phyloP scores from a whole-genome alignment of 2,888 invertebrate species.

The Deroplatys truncata region DNA sequence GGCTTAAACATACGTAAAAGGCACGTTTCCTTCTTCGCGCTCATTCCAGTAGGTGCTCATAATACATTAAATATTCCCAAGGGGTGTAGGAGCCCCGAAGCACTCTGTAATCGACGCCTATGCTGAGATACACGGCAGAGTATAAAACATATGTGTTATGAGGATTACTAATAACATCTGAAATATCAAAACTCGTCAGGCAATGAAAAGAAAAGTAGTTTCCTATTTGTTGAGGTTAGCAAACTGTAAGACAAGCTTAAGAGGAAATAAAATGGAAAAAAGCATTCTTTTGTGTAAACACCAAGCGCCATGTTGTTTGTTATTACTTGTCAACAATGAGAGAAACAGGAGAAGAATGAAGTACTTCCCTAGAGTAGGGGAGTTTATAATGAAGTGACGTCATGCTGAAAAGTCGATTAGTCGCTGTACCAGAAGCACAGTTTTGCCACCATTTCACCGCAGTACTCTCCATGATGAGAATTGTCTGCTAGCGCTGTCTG shows the following conservation, averaged over 20 bases:
- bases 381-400: background rate
- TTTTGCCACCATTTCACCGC: background rate
- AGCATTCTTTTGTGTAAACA: background rate
- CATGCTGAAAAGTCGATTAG: background rate
- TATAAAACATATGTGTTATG: no score
- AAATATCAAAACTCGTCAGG: no score
- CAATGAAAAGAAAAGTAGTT: no score
- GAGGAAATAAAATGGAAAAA: background rate
- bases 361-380: background rate
- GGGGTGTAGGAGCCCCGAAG: no score
- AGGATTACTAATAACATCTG: no score
- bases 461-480: background rate
- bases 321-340: background rate
- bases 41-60: no score
- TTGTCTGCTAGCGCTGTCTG: no score
- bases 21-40: no score
- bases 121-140: no score
- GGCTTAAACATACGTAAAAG: no score
- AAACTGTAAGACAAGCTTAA: background rate
- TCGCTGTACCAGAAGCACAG: background rate
- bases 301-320: background rate
- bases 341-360: background rate
- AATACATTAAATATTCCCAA: no score
- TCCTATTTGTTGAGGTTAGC: background rate
- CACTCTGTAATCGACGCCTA: no score